Conservation (phyloP, 2,888 invertebrate species). For the Ethmia dodecea region DNA sequence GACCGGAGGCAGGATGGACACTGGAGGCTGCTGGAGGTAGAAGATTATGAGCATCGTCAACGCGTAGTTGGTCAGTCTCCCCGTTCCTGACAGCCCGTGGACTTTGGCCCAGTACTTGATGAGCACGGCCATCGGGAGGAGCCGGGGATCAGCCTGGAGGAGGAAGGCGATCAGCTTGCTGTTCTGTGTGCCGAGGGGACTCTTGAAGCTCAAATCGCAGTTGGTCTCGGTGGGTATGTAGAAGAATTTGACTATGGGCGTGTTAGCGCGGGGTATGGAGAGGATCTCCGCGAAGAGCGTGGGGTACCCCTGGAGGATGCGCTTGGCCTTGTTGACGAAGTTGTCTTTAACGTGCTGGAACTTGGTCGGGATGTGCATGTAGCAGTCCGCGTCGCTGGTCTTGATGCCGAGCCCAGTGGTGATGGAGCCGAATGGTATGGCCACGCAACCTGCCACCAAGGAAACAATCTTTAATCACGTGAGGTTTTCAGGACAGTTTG, state of each 20-base stretch:
- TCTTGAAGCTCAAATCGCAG: constrained; percentile 86
- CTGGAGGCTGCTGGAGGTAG: constrained; percentile 80
- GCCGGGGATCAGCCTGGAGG: constrained; percentile 73
- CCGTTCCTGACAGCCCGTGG: constrained; percentile 75
- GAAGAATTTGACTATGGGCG: constrained; percentile 86
- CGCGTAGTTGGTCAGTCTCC: constrained; percentile 82
- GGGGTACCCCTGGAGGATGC: constrained; percentile 48
- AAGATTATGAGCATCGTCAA: constrained; percentile 82
- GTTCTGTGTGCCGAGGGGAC: constrained; percentile 83
- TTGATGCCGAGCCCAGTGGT: constrained; percentile 83
- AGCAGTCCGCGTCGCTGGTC: constrained; percentile 86
- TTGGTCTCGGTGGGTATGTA: constrained; percentile 79
- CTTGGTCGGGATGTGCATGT: constrained; percentile 62
- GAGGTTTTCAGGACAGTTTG: too few relatives aligned
- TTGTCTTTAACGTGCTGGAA: constrained; percentile 24
- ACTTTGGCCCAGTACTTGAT: constrained; percentile 87
- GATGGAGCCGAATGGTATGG: constrained; percentile 84
- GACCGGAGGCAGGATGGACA: constrained; percentile 75
- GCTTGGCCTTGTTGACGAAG: constrained; percentile 46
- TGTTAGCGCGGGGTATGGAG: constrained; percentile 83
- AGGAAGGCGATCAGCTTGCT: constrained; percentile 80
- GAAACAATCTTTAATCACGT: too few relatives aligned
- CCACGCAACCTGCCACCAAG: constrained; percentile 58
- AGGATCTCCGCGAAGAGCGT: constrained; percentile 74
- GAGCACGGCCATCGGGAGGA: constrained; percentile 79